Evolutionary conservation across 1,140 invertebrate genomes (phyloP).

Genomic region (Danaus melanippus): DNA sequence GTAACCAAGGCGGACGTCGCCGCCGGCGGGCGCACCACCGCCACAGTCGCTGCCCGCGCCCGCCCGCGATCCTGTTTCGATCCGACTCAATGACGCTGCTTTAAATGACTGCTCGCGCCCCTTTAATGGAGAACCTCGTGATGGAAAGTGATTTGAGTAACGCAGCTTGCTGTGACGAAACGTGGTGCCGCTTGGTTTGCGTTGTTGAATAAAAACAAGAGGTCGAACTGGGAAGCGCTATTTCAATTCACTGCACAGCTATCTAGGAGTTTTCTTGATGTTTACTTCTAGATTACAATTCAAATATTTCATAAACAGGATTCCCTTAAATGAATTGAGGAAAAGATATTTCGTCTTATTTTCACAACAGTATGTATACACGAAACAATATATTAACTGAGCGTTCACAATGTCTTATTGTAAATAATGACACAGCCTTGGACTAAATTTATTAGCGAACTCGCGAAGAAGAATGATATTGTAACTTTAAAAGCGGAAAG

Average conservation of each 20-base stretch:
- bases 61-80: constrained; percentile 45
- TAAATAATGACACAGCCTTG: too few species aligned
- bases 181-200: constrained; percentile 42
- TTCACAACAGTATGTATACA: too few species aligned
- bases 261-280: too few species aligned
- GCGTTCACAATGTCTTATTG: too few species aligned
- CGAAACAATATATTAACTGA: too few species aligned
- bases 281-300: too few species aligned
- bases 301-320: too few species aligned
- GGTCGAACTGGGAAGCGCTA: too few species aligned
- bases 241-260: constrained; percentile 8
- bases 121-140: constrained; percentile 45
- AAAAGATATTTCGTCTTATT: too few species aligned
- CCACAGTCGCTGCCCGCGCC: constrained; percentile 48
- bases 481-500: constrained; percentile 3
- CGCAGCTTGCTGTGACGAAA: constrained; percentile 64
- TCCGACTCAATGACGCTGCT: constrained; percentile 57
- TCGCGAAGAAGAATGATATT: constrained; percentile 2
- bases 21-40: constrained; percentile 49
- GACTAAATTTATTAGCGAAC: neutral
- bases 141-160: constrained; percentile 52
- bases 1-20: constrained; percentile 54
- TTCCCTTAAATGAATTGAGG: too few species aligned
- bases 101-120: constrained; percentile 47
- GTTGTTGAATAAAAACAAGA: neutral